These are phyloP conservation scores for Pristionchus arcanus DNA, from an alignment of 2,888 invertebrate genomes.

Conservation along the genomic window DNA sequence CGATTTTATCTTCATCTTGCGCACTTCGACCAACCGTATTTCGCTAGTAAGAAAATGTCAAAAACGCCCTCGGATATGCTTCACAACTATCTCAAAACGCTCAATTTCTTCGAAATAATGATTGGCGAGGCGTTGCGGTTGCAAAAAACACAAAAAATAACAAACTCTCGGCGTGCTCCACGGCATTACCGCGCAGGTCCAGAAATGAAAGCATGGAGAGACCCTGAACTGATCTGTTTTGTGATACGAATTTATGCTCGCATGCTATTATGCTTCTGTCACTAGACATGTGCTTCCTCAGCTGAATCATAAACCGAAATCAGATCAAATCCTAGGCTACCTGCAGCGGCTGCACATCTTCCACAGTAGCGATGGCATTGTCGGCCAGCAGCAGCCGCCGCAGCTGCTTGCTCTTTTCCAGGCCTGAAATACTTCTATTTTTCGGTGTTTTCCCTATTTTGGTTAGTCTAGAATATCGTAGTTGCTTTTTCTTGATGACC, in stretches of 20 bases:
- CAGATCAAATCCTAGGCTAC: no score
- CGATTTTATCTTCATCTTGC: no score
- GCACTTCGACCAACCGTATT: no score
- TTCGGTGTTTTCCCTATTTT: background rate
- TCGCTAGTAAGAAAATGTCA: background rate
- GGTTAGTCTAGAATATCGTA: no score
- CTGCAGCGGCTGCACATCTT: constrained; percentile 42
- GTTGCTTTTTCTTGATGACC: no score
- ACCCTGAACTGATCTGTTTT: constrained; percentile 2
- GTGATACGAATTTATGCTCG: no score
- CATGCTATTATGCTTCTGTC: no score
- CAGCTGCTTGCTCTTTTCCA: constrained; percentile 36
- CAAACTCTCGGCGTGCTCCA: constrained; percentile 19
- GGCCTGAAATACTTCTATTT: background rate
- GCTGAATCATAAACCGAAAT: no score
- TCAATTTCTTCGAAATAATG: no score
- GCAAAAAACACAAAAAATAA: background rate
- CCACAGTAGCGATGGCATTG: background rate
- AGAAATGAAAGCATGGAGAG: constrained; percentile 7
- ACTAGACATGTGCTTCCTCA: no score
- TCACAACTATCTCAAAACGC: background rate
- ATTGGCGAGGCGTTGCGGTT: no score
- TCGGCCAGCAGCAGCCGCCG: background rate
- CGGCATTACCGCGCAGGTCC: constrained; percentile 26
- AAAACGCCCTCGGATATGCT: background rate